phyloP scores from a whole-genome alignment of 2,797 vertebrate species.

The Benthosema pterotum region DNA sequence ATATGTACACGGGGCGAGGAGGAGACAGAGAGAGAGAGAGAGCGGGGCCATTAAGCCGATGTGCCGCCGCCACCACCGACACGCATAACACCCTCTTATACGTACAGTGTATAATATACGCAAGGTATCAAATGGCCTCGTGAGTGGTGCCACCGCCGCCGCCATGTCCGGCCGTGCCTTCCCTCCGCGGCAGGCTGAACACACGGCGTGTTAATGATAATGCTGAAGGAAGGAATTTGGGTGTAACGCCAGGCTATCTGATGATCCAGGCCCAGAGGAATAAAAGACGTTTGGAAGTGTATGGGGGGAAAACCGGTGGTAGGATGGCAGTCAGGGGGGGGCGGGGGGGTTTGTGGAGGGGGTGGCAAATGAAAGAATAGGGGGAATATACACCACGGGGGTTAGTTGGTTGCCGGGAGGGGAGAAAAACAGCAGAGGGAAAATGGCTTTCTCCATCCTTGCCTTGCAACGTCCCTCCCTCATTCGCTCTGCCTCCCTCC shows the following conservation, averaged over 20 bases:
- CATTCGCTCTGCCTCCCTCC: slow-evolving; percentile 37
- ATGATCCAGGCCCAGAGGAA: slow-evolving; percentile 39
- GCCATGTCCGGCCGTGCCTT: slow-evolving; percentile 17
- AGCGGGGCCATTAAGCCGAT: slow-evolving; percentile 22
- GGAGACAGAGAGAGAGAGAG: slow-evolving; percentile 34
- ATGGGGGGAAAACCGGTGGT: slow-evolving; percentile 20
- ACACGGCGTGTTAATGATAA: slow-evolving; percentile 21
- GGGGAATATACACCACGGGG: slow-evolving; percentile 73
- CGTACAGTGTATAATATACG: too few species aligned
- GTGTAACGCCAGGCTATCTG: slow-evolving; percentile 23
- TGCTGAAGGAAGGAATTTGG: slow-evolving; percentile 17
- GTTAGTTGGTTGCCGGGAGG: slow-evolving; percentile 67
- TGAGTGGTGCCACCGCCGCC: slow-evolving; percentile 5
- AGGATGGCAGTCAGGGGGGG: slow-evolving; percentile 11
- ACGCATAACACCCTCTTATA: background rate
- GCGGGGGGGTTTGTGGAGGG: slow-evolving; percentile 11
- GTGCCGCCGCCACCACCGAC: background rate
- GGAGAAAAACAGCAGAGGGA: slow-evolving; percentile 69
- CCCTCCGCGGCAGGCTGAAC: background rate
- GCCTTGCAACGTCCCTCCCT: slow-evolving; percentile 30
- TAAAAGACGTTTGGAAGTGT: slow-evolving; percentile 29
- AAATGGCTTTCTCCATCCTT: slow-evolving; percentile 73
- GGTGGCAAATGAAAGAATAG: slow-evolving; percentile 52
- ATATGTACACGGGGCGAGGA: slow-evolving; percentile 16
- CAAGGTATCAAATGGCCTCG: slow-evolving; percentile 7